Conservation (phyloP, 2,888 invertebrate genomes). For the Entomobrya proxima region DNA sequence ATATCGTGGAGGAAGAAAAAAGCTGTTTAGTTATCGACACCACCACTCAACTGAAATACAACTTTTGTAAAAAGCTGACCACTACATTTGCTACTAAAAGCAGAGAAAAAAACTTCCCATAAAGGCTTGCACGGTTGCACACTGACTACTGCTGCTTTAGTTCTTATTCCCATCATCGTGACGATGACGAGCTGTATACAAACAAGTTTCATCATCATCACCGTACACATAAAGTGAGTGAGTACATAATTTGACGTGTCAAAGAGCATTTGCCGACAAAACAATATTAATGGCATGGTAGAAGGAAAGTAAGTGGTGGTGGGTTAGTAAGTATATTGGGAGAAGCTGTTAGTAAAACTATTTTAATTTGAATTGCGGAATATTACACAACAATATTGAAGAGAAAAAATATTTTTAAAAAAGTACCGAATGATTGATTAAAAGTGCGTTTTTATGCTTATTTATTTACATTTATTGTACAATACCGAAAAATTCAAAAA, state of each 20-base stretch:
- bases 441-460: not conserved
- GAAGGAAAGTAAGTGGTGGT: not conserved
- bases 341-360: not conserved
- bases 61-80: conserved; percentile 6
- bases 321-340: not conserved
- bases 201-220: conserved; percentile 54
- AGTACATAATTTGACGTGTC: conserved; percentile 62
- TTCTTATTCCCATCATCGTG: not conserved
- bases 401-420: not conserved
- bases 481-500: not conserved
- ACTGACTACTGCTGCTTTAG: not conserved
- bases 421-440: not conserved
- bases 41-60: not conserved
- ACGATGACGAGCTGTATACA: not conserved
- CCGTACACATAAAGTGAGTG: conserved; percentile 37
- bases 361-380: not conserved
- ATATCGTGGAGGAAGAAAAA: not conserved
- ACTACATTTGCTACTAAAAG: not conserved
- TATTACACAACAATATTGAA: not conserved
- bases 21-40: conserved; percentile 60
- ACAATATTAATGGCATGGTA: conserved; percentile 16
- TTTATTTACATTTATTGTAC: no score
- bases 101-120: not conserved
- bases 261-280: conserved; percentile 52
- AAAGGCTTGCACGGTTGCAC: not conserved